Conservation (phyloP, 2,797 vertebrate genomes). For the Megaceryle alcyon region DNA sequence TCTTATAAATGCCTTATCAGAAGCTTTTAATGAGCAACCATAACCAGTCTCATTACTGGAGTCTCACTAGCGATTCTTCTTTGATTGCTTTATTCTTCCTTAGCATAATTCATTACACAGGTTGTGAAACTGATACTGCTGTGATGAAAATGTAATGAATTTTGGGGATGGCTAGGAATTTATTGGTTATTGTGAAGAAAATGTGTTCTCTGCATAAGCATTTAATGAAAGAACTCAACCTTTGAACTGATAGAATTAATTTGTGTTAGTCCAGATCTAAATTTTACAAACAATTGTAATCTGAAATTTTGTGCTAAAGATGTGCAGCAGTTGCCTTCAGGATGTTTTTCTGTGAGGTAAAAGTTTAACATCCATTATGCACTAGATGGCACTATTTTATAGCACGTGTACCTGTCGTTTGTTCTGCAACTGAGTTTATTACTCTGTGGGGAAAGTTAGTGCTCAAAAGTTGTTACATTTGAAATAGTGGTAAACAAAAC, state of each 20-base stretch:
- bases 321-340: neutral
- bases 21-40: neutral
- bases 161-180: neutral
- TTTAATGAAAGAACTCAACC: neutral
- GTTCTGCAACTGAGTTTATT: neutral
- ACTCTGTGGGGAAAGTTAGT: neutral
- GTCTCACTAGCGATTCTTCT: neutral
- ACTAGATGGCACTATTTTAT: conserved; percentile 51
- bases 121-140: neutral
- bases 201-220: neutral
- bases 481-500: neutral
- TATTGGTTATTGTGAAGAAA: neutral
- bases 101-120: neutral
- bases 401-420: fast-evolving
- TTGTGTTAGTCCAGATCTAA: neutral
- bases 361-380: neutral
- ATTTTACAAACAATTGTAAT: neutral
- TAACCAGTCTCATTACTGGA: neutral
- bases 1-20: neutral
- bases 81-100: neutral
- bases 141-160: neutral
- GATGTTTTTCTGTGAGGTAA: neutral
- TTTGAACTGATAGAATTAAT: neutral
- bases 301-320: neutral
- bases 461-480: neutral